Conservation (phyloP, 2,797 vertebrate genomes). For the Chanos chanos region DNA sequence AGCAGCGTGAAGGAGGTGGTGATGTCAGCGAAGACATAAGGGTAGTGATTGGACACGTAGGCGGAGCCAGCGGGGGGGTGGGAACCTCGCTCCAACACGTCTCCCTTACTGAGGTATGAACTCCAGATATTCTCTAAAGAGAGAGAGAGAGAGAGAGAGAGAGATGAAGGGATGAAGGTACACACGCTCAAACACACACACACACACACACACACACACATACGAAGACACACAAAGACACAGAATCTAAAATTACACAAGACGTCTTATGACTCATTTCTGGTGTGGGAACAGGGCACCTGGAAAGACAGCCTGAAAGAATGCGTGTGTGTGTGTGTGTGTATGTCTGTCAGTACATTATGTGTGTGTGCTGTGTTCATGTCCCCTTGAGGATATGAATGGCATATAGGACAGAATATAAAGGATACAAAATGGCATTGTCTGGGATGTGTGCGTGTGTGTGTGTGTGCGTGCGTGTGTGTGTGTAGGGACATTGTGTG, state of each 20-base stretch:
- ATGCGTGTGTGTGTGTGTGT: not conserved
- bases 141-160: not conserved
- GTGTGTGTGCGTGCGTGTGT: constrained; percentile 1
- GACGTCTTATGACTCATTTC: too few relatives aligned
- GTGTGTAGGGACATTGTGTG: too few relatives aligned
- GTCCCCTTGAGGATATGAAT: not conserved
- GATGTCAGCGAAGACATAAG: constrained; percentile 83
- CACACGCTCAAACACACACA: not conserved
- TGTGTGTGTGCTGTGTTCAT: not conserved
- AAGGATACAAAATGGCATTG: too few relatives aligned
- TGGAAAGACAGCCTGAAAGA: too few relatives aligned
- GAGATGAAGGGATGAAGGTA: not conserved
- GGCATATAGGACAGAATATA: too few relatives aligned
- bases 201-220: not conserved
- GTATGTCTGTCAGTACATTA: not conserved
- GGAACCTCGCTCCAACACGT: constrained; percentile 78
- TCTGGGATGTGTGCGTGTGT: not conserved
- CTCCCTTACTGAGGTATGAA: constrained; percentile 79
- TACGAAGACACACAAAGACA: too few relatives aligned
- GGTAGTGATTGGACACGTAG: constrained; percentile 60
- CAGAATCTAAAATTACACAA: too few relatives aligned
- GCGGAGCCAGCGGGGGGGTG: constrained; percentile 58
- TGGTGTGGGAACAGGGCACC: too few relatives aligned
- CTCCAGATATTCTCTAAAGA: constrained; percentile 85
- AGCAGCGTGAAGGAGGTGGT: constrained; percentile 86